phyloP scores from a whole-genome alignment of 2,113 vertebrate species.

The Vulpes ferrilata region DNA sequence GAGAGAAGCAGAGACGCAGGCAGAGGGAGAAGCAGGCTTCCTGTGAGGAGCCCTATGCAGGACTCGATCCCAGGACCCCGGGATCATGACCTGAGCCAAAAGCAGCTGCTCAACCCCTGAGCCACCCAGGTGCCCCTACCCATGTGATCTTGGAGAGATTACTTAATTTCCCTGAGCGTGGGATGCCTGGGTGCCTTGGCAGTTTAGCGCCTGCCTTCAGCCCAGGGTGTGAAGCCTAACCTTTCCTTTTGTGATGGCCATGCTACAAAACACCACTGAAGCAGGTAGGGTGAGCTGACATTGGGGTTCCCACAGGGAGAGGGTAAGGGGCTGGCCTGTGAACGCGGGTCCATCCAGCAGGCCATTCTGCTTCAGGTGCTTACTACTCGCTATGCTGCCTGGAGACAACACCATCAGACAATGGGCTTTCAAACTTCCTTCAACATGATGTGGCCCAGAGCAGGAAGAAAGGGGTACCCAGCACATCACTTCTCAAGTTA shows the following conservation, averaged over 20 bases:
- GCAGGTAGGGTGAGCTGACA: fast-evolving
- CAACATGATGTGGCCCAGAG: too few species aligned
- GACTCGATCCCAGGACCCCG: too few species aligned
- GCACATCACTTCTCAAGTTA: not conserved
- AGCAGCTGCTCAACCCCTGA: too few species aligned
- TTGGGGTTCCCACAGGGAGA: not conserved
- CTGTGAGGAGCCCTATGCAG: too few species aligned
- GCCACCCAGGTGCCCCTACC: too few species aligned
- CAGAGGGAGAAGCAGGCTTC: too few species aligned
- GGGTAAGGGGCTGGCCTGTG: fast-evolving
- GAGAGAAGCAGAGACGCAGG: too few species aligned
- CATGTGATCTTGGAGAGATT: not conserved
- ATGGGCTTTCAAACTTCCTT: not conserved
- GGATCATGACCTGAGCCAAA: too few species aligned
- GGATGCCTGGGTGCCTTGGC: too few species aligned
- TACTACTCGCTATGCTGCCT: fast-evolving
- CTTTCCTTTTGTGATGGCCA: not conserved
- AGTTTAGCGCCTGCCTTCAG: too few species aligned
- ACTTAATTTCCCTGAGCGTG: not conserved
- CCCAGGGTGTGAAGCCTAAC: not conserved
- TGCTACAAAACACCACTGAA: not conserved
- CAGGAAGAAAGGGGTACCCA: not conserved
- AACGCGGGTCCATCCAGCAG: fast-evolving
- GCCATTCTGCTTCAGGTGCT: too few species aligned
- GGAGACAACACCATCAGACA: fast-evolving